phyloP scores from a whole-genome alignment of 2,113 vertebrate genomes.

The Pardalotus punctatus region DNA sequence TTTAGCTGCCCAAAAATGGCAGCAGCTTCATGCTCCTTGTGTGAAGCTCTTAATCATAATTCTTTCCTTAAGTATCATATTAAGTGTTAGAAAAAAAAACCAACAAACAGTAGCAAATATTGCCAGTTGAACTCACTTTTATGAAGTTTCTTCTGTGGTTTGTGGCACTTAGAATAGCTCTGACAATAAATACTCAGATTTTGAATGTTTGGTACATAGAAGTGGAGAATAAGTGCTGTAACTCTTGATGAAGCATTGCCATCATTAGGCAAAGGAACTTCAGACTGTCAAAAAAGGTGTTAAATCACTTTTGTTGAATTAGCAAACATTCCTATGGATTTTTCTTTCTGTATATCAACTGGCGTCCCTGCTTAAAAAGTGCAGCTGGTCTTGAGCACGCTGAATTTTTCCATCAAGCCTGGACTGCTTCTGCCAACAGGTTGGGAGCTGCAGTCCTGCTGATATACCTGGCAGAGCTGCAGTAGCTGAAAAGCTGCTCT shows the following conservation, averaged over 20 bases:
- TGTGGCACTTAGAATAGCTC: background rate
- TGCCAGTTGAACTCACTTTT: background rate
- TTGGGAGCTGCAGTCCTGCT: background rate
- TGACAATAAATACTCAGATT: background rate
- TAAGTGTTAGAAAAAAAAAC: background rate
- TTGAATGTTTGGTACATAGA: background rate
- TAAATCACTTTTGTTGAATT: background rate
- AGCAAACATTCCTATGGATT: background rate
- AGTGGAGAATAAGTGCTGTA: background rate
- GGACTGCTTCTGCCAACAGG: background rate
- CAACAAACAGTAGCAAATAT: background rate
- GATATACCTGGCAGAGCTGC: background rate
- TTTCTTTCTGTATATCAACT: fast-evolving
- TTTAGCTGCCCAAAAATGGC: background rate
- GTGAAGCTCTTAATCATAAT: background rate
- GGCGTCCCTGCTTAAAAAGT: background rate
- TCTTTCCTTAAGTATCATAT: background rate
- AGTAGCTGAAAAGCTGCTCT: background rate
- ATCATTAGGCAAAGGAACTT: background rate
- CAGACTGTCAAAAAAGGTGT: background rate
- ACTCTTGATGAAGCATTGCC: background rate
- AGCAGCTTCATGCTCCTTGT: background rate
- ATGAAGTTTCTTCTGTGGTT: background rate
- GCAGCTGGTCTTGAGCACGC: background rate
- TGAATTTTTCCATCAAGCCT: background rate